phyloP scores from a whole-genome alignment of 1,140 invertebrate genomes.

The Rhopalosiphum maidis region DNA sequence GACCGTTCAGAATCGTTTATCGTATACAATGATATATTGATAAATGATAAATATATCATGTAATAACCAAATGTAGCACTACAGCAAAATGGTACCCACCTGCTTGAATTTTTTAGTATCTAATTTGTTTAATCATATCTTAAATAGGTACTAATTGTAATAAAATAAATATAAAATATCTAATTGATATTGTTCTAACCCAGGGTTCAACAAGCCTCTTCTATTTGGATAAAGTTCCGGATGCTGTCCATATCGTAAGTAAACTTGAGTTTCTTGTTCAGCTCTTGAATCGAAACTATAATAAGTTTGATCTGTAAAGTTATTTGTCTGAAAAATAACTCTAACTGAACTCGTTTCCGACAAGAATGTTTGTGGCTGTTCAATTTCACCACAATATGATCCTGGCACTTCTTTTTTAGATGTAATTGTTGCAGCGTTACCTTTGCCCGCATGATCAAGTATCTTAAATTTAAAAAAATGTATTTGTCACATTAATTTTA shows the following conservation, averaged over 20 bases:
- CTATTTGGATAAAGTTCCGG: constrained; percentile 90
- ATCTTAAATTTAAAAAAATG: constrained; percentile 10
- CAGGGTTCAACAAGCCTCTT: constrained; percentile 80
- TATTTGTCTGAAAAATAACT: constrained; percentile 87
- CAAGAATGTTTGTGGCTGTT: constrained; percentile 91
- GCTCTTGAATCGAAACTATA: constrained; percentile 79
- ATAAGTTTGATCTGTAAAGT: constrained; percentile 89
- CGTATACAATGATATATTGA: no score
- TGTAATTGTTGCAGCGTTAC: constrained; percentile 84
- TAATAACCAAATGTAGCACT: no score
- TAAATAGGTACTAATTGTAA: background rate
- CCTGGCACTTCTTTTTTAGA: constrained; percentile 85
- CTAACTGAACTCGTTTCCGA: constrained; percentile 92
- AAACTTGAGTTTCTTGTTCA: constrained; percentile 88
- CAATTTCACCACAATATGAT: constrained; percentile 89
- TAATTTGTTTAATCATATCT: background rate
- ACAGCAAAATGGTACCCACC: background rate
- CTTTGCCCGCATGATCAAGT: constrained; percentile 61
- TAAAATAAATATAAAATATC: constrained; percentile 17
- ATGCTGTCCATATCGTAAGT: constrained; percentile 87
- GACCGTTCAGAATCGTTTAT: no score
- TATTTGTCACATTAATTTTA: background rate
- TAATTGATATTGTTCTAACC: constrained; percentile 65
- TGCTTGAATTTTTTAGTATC: background rate
- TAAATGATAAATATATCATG: no score